These are phyloP conservation scores for Eilema depressum DNA, from an alignment of 2,888 invertebrate genomes.

Conservation along the genomic window DNA sequence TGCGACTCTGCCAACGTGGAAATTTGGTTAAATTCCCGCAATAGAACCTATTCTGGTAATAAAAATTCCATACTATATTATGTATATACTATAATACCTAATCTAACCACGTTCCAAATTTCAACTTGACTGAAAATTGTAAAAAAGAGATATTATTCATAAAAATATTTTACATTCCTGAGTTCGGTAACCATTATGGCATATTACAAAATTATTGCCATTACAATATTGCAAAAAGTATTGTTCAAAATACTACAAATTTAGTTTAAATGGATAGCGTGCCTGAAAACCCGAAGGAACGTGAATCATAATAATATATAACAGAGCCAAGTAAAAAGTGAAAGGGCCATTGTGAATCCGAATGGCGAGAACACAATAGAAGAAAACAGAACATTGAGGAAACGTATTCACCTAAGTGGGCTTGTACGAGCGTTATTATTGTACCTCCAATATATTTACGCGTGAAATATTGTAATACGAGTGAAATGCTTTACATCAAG, in stretches of 20 bases:
- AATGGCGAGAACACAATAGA: slow-evolving; percentile 4
- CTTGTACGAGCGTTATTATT: not conserved
- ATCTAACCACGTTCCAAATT: no score
- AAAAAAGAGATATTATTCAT: no score
- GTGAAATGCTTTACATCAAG: no score
- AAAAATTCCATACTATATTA: no score
- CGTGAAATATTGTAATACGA: slow-evolving; percentile 1
- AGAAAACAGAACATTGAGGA: slow-evolving; percentile 4
- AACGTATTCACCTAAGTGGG: slow-evolving; percentile 2
- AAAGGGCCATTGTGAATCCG: slow-evolving; percentile 1
- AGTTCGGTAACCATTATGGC: not conserved
- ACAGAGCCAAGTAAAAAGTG: not conserved
- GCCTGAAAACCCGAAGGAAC: not conserved
- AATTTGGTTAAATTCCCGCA: no score
- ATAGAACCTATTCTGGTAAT: no score
- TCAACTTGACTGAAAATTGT: no score
- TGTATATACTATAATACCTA: no score
- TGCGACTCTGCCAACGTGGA: no score
- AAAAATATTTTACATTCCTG: not conserved
- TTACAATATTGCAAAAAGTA: not conserved
- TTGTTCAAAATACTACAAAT: not conserved
- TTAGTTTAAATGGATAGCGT: slow-evolving; percentile 2
- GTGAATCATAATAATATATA: slow-evolving; percentile 4
- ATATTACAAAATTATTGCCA: not conserved
- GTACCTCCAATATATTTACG: slow-evolving; percentile 1